Conservation (phyloP, 2,888 invertebrate species). For the Polyploca ridens region DNA sequence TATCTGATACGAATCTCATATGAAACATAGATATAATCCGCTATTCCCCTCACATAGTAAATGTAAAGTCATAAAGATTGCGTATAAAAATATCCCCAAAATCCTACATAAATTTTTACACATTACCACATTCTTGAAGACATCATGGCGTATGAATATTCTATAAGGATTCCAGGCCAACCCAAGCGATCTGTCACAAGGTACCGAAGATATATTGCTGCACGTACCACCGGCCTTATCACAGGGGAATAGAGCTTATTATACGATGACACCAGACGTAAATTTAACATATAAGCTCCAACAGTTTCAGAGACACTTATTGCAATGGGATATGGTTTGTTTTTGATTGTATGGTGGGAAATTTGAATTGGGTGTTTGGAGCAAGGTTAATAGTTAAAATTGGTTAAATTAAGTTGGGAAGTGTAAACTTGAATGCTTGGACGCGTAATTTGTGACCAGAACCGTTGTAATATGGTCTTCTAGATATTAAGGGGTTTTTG, state of each 20-base stretch:
- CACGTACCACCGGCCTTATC: conserved; percentile 9
- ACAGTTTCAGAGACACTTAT: not conserved
- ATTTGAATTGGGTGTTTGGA: not conserved
- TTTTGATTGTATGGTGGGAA: not conserved
- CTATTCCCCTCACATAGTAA: not conserved
- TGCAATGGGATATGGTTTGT: not conserved
- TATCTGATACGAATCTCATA: not conserved
- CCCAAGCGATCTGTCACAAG: conserved; percentile 27
- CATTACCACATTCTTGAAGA: conserved; percentile 13
- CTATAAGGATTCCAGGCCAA: conserved; percentile 29
- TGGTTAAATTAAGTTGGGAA: too few species aligned
- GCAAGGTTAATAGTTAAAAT: not conserved
- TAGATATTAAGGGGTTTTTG: not conserved
- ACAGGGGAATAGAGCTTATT: conserved; percentile 3
- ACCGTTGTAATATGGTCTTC: not conserved
- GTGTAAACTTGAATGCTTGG: not conserved
- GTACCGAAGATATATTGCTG: conserved; percentile 9
- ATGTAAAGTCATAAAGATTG: not conserved
- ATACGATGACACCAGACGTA: not conserved
- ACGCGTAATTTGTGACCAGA: too few species aligned
- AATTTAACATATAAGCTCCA: not conserved
- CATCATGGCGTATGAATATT: conserved; percentile 37
- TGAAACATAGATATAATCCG: not conserved
- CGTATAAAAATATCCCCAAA: conserved; percentile 6
- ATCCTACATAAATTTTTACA: conserved; percentile 9